Evolutionary conservation across 2,113 vertebrate genomes (phyloP).

Genomic region (Emberiza fucata): DNA sequence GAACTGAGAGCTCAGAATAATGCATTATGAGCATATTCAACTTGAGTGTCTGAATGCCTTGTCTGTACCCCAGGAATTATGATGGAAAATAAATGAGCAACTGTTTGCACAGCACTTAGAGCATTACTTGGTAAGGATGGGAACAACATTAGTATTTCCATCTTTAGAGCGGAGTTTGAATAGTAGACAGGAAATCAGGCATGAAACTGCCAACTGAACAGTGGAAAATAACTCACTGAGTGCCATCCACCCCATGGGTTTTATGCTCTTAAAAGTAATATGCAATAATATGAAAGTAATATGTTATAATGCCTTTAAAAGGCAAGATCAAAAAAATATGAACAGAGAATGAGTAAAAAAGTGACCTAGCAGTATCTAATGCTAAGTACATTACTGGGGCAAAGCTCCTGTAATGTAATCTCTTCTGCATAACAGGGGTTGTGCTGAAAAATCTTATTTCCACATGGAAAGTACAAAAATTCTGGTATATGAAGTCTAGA

Average conservation of each 20-base stretch:
- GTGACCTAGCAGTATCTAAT: background rate
- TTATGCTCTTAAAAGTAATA: background rate
- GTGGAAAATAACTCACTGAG: background rate
- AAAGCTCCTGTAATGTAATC: background rate
- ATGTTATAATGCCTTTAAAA: background rate
- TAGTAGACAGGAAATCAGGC: slow-evolving; percentile 22
- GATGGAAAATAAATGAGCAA: background rate
- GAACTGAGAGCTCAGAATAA: background rate
- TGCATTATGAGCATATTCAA: background rate
- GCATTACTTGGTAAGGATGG: background rate
- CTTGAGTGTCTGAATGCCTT: background rate
- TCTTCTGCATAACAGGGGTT: background rate
- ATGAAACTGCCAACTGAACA: background rate
- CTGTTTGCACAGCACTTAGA: background rate
- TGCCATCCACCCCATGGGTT: background rate
- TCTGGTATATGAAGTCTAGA: background rate
- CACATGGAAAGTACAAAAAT: background rate
- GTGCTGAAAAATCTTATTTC: background rate
- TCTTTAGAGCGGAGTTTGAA: background rate
- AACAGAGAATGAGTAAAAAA: background rate
- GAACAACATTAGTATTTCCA: slow-evolving; percentile 22
- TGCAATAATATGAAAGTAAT: background rate
- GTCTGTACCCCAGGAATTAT: background rate
- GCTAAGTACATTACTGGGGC: background rate
- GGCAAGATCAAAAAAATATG: background rate